phyloP scores from a whole-genome alignment of 2,113 vertebrate species.

The Nycticorax nycticorax region DNA sequence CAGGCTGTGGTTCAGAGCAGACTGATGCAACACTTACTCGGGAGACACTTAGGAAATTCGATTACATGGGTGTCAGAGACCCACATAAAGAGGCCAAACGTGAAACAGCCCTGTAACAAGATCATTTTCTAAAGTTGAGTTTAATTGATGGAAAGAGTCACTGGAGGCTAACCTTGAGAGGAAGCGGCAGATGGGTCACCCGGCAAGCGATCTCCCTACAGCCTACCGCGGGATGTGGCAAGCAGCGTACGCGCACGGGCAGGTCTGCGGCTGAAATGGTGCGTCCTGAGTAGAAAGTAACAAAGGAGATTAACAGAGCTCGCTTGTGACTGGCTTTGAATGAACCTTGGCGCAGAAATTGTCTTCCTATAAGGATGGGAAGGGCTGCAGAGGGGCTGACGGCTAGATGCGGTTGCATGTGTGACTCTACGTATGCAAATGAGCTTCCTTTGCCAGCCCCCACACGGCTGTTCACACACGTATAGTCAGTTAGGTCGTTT shows the following conservation, averaged over 20 bases:
- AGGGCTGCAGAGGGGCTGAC: not conserved
- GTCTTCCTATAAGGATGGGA: not conserved
- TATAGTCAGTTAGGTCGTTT: not conserved
- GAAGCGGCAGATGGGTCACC: not conserved
- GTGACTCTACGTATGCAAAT: not conserved
- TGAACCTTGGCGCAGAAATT: not conserved
- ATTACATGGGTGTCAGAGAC: not conserved
- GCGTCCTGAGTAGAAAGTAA: not conserved
- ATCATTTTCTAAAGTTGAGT: not conserved
- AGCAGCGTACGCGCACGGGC: fast-evolving
- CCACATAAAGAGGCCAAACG: not conserved
- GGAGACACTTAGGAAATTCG: not conserved
- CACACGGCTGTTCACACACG: not conserved
- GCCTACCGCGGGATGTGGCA: not conserved
- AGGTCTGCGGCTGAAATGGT: not conserved
- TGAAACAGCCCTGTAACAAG: not conserved
- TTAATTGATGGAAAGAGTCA: not conserved
- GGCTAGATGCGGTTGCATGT: not conserved
- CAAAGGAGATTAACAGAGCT: not conserved
- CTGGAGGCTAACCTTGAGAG: not conserved
- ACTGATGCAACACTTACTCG: not conserved
- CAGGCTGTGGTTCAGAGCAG: not conserved
- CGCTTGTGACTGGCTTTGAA: not conserved
- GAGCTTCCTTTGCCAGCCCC: constrained; percentile 24
- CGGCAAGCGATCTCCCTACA: not conserved